Base-by-base conservation (phyloP, 2,888 invertebrate genomes). In the Pandemis heparana region DNA sequence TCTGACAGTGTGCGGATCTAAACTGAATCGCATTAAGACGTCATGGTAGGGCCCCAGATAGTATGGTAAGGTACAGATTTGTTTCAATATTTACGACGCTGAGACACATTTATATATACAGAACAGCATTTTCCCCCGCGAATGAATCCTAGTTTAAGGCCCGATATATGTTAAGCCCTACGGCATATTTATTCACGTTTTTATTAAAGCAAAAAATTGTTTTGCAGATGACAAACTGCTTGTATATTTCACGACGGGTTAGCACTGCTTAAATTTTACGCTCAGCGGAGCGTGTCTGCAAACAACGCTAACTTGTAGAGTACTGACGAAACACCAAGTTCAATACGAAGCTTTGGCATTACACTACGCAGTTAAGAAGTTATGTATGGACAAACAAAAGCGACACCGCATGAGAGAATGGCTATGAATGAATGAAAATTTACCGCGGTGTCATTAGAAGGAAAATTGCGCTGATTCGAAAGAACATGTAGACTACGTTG, bases 231-330 rank as follows among this genome's bases (percentile, higher is more conserved):
- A 43, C 12, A 62, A 14, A 56, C 18, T 4, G 7, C 18, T 18
- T 10, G 18, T 71, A 65, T 46, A 53, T 18, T 61, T 39, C 65
- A 23, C 18, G 43, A 12, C 61, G 23, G 66, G 65, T 71, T 61
- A 66, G 51, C 60, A 53, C 66, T 71, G 71, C 60, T 66, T 71
- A 61, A 71, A 66, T 71, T 71, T 66, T 43, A 65, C 60, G 71
- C 51, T 32, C 32, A 23, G 51, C 41, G 12, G 51, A 39, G 51
- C 71, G 48, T n/a, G 32, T n/a, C 56, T 18, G 66, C 66, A 61
- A 65, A 56, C 56, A 64, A 63, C 32, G 61, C 65, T 65, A 48
- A 23, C 23, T 46, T 63, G 63, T 64, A 12, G 16, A 41, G 12
- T 63, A 6, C 16, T 51, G n/a, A 38, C 59, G 32, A 64, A 51